Conservation (phyloP, 2,888 invertebrate genomes). For the Metellina segmentata region DNA sequence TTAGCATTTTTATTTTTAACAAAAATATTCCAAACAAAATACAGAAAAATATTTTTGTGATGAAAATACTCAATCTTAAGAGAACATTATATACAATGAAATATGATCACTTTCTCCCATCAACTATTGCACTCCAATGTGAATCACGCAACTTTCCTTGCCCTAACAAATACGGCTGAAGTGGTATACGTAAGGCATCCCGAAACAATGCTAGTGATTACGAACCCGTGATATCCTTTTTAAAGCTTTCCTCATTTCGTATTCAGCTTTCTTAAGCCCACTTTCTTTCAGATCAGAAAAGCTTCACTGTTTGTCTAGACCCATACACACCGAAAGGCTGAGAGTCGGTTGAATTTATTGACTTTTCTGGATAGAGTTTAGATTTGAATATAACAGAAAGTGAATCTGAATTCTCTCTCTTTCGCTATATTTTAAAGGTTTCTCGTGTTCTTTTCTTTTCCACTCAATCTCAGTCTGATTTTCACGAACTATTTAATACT, state of each 20-base stretch:
- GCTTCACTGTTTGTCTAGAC: slow-evolving; percentile 10
- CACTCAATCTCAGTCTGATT: no score
- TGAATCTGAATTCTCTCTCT: background rate
- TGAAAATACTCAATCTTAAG: no score
- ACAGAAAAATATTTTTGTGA: no score
- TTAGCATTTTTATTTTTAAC: no score
- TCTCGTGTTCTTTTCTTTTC: background rate
- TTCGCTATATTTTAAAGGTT: background rate
- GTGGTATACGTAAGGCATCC: background rate
- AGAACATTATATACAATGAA: no score
- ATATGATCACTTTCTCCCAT: no score
- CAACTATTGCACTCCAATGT: no score
- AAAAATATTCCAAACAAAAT: no score
- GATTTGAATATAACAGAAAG: slow-evolving; percentile 48
- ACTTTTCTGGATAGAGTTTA: slow-evolving; percentile 17
- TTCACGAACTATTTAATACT: no score
- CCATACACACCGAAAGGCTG: background rate
- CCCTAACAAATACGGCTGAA: no score
- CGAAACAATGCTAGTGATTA: background rate
- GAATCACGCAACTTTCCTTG: no score
- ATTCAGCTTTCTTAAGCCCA: slow-evolving; percentile 21
- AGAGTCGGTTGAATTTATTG: slow-evolving; percentile 40
- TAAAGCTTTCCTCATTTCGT: background rate
- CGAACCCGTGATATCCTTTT: background rate
- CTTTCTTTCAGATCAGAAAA: slow-evolving; percentile 11